phyloP scores from a whole-genome alignment of 2,888 invertebrate genomes.

The Melieria omissa region DNA sequence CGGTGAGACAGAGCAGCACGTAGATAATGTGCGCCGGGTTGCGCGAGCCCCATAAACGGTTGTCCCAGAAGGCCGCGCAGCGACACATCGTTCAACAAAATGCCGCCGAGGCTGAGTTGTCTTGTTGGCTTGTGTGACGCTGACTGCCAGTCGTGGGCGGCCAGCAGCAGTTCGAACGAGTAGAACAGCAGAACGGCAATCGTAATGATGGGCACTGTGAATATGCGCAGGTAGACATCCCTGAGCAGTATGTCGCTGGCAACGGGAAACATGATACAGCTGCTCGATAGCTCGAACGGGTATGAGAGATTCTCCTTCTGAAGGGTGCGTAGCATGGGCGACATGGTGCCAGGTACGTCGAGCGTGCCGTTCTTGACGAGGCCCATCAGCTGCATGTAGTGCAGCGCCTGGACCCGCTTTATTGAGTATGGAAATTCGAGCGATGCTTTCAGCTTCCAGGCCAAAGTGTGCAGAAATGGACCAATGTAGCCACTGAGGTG shows the following conservation, averaged over 20 bases:
- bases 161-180: conserved; percentile 44
- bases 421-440: conserved; percentile 12
- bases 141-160: conserved; percentile 21
- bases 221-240: conserved; percentile 46
- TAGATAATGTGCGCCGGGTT: conserved; percentile 36
- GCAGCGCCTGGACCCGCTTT: background rate
- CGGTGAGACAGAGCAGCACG: conserved; percentile 45
- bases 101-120: conserved; percentile 35
- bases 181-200: conserved; percentile 41
- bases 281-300: conserved; percentile 49
- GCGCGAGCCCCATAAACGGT: conserved; percentile 37
- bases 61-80: conserved; percentile 52
- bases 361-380: background rate
- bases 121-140: conserved; percentile 10
- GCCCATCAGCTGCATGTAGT: background rate
- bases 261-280: conserved; percentile 53
- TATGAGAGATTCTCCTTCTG: conserved; percentile 28
- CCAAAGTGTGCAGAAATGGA: conserved; percentile 8
- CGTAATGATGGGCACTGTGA: conserved; percentile 37
- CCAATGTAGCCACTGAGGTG: conserved; percentile 47
- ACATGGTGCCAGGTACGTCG: background rate
- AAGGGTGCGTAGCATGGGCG: background rate
- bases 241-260: conserved; percentile 46
- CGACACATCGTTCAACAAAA: conserved; percentile 48
- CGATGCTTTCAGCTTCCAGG: background rate